Conservation (phyloP, 2,888 invertebrate genomes). For the Heteropelma amictum region DNA sequence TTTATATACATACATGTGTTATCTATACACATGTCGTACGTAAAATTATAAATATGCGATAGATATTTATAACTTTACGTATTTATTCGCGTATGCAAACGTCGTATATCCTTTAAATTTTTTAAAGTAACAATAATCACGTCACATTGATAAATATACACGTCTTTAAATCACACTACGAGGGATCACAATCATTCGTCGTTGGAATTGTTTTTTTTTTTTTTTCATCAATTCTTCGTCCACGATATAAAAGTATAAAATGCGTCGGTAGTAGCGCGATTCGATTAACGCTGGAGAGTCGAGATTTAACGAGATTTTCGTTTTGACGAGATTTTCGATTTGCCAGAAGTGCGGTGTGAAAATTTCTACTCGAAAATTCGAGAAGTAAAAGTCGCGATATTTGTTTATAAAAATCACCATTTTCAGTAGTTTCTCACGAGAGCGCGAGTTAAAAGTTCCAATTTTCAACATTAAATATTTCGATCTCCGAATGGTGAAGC, state of each 20-base stretch:
- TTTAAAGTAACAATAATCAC: constrained; percentile 66
- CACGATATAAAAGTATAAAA: constrained; percentile 77
- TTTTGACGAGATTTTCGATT: no score
- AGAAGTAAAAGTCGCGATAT: no score
- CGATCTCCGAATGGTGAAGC: no score
- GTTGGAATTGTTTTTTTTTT: constrained; percentile 31
- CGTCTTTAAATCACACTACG: constrained; percentile 62
- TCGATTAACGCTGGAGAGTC: constrained; percentile 43
- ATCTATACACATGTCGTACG: neutral
- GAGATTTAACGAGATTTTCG: constrained; percentile 30
- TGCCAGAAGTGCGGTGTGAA: no score
- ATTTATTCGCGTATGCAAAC: constrained; percentile 56
- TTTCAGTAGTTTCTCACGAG: no score
- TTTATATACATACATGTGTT: constrained; percentile 14
- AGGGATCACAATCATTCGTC: constrained; percentile 67
- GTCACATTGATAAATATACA: constrained; percentile 72
- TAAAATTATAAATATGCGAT: constrained; percentile 44
- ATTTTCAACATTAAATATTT: no score
- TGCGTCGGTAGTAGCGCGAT: constrained; percentile 62
- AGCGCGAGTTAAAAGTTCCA: no score
- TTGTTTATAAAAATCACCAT: no score
- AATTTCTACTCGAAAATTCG: no score
- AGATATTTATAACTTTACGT: constrained; percentile 45
- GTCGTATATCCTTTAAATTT: constrained; percentile 44
- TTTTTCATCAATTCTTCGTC: constrained; percentile 61